Evolutionary conservation across 2,797 vertebrate genomes (phyloP).

Genomic region (Tangara arthus): DNA sequence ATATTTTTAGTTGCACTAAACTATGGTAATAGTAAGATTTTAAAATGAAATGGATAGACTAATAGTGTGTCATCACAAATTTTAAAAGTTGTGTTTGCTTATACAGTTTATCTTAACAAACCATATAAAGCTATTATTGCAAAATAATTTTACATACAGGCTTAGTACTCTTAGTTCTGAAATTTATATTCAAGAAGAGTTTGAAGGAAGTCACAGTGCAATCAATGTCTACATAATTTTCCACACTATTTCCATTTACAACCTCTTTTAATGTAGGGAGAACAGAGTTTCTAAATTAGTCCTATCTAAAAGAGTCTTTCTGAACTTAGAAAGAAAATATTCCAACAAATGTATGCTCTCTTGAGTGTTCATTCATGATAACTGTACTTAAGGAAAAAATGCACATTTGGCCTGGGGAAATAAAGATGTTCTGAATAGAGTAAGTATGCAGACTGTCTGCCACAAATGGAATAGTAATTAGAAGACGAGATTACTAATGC

Average conservation of each 20-base stretch:
- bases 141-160: neutral
- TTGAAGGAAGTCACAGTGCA: neutral
- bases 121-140: neutral
- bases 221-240: neutral
- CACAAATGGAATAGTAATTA: conserved; percentile 44
- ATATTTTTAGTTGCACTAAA: neutral
- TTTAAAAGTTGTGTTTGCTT: neutral
- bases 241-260: neutral
- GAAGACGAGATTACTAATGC: conserved; percentile 54
- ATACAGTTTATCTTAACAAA: neutral
- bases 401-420: conserved; percentile 8
- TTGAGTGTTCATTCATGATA: conserved; percentile 58
- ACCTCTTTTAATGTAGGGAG: neutral
- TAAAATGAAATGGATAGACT: neutral
- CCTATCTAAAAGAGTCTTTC: conserved; percentile 18
- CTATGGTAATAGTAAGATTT: neutral
- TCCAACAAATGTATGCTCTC: conserved; percentile 25
- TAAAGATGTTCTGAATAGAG: conserved; percentile 33
- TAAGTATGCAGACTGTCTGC: conserved; percentile 52
- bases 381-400: conserved; percentile 35
- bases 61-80: neutral
- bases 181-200: neutral
- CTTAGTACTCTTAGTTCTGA: neutral
- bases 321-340: conserved; percentile 35
- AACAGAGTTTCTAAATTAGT: conserved; percentile 29